phyloP scores from a whole-genome alignment of 1,140 invertebrate genomes.

The Leptestheria dahalacensis region DNA sequence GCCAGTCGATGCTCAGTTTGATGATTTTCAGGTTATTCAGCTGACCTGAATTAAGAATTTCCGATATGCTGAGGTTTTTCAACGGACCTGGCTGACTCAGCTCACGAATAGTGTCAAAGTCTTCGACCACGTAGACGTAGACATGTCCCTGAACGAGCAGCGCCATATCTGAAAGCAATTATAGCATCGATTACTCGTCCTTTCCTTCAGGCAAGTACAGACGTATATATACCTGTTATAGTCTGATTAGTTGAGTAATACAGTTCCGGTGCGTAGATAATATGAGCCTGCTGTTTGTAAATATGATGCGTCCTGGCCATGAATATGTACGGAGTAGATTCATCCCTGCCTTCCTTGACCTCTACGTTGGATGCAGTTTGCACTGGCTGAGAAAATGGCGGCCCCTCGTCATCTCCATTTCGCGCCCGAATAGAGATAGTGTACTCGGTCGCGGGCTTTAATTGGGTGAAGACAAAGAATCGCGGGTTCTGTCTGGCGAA shows the following conservation, averaged over 20 bases:
- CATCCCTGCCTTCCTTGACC: conserved; percentile 18
- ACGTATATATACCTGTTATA: conserved; percentile 16
- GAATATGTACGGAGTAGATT: not conserved
- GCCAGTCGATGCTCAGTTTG: conserved; percentile 69
- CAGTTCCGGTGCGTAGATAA: conserved; percentile 8
- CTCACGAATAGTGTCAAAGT: conserved; percentile 20
- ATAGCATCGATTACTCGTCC: too few relatives aligned
- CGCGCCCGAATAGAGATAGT: conserved; percentile 57
- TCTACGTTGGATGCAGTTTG: conserved; percentile 46
- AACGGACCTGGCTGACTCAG: conserved; percentile 7
- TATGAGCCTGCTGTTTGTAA: conserved; percentile 12
- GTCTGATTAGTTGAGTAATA: conserved; percentile 17
- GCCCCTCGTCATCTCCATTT: conserved; percentile 65
- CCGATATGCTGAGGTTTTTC: conserved; percentile 24
- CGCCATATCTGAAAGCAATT: conserved; percentile 56
- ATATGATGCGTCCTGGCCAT: not conserved
- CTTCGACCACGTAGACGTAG: conserved; percentile 39
- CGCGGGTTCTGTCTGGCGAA: conserved; percentile 24
- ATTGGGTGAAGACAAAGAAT: conserved; percentile 60
- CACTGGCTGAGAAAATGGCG: conserved; percentile 34
- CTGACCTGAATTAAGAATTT: conserved; percentile 41
- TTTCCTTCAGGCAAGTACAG: not conserved
- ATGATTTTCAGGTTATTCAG: conserved; percentile 19
- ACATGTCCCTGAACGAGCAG: conserved; percentile 50
- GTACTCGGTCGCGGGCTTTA: conserved; percentile 58